phyloP scores from a whole-genome alignment of 2,113 vertebrate genomes.

The Oreochromis aureus region DNA sequence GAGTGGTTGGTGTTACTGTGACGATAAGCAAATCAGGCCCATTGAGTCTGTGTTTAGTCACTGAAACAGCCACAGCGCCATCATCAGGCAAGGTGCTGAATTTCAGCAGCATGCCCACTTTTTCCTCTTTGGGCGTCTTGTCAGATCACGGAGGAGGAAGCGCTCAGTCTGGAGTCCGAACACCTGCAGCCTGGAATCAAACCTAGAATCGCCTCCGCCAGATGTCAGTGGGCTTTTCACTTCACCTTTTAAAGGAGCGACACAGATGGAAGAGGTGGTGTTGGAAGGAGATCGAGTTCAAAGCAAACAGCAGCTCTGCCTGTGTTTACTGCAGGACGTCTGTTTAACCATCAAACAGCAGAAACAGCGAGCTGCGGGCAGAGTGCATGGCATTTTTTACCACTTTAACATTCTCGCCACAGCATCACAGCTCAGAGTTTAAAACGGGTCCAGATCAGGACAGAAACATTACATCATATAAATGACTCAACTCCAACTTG shows the following conservation, averaged over 20 bases:
- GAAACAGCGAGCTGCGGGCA: not conserved
- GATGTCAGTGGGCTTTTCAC: not conserved
- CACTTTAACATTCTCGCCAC: not conserved
- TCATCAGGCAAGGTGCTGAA: not conserved
- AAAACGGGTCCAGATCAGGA: not conserved
- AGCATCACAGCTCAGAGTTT: not conserved
- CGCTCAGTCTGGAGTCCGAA: not conserved
- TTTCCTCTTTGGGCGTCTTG: not conserved
- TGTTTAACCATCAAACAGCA: not conserved
- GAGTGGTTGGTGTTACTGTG: not conserved
- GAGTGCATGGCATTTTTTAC: not conserved
- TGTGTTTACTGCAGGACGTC: not conserved
- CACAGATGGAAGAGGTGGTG: not conserved
- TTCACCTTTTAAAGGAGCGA: not conserved
- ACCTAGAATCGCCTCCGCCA: rapidly evolving
- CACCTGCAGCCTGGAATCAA: not conserved
- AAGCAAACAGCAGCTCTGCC: not conserved
- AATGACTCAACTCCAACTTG: not conserved
- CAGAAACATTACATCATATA: not conserved
- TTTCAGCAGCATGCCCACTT: not conserved
- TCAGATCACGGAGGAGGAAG: not conserved
- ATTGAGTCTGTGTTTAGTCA: not conserved
- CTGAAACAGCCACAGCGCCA: not conserved
- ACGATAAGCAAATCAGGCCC: not conserved
- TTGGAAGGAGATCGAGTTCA: not conserved